phyloP scores from a whole-genome alignment of 2,888 invertebrate species.

The Cosmorhoe ocellata region DNA sequence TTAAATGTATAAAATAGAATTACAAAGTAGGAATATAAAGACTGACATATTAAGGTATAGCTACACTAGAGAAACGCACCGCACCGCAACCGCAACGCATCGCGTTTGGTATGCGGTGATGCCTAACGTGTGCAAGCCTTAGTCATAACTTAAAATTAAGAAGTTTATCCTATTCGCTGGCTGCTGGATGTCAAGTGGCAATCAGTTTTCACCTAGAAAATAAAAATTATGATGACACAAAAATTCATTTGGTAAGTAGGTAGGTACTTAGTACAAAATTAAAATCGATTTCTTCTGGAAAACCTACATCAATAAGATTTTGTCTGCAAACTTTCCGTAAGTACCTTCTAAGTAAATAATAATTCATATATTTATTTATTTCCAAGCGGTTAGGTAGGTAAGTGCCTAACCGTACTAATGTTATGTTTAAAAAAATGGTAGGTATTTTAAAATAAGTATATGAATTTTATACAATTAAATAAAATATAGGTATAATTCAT shows the following conservation, averaged over 20 bases:
- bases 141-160: slow-evolving; percentile 37
- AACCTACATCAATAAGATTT: too few relatives aligned
- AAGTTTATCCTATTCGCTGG: slow-evolving; percentile 41
- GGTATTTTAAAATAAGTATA: too few relatives aligned
- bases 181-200: slow-evolving; percentile 52
- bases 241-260: neutral
- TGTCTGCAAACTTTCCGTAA: too few relatives aligned
- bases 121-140: slow-evolving; percentile 10
- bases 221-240: slow-evolving; percentile 22
- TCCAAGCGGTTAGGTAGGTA: too few relatives aligned
- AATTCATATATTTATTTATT: too few relatives aligned
- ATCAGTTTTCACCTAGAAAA: slow-evolving; percentile 78
- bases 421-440: too few relatives aligned
- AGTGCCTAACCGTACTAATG: too few relatives aligned
- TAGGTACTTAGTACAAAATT: too few relatives aligned
- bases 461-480: too few relatives aligned
- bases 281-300: too few relatives aligned
- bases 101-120: neutral
- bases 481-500: too few relatives aligned
- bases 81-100: neutral
- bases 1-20: slow-evolving; percentile 45
- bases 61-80: slow-evolving; percentile 8
- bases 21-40: slow-evolving; percentile 24
- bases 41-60: too few relatives aligned
- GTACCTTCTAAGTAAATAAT: neutral